Base-by-base conservation (phyloP, 2,888 invertebrate genomes). In the Papilio demoleus region DNA sequence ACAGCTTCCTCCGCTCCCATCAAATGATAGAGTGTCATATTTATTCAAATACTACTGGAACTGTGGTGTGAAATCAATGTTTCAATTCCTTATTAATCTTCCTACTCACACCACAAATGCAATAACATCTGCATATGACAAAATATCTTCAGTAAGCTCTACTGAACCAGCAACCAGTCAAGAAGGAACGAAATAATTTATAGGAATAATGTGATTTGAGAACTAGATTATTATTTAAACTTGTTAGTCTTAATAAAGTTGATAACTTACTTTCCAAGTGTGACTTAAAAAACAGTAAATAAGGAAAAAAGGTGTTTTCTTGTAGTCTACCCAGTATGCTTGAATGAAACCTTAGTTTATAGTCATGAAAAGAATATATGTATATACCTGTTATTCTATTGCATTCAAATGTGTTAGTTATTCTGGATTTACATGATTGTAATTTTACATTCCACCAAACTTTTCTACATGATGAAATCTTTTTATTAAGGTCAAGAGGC, bases 41-140 rank as follows among this genome's bases (percentile, higher is more conserved):
- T 76, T 95, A 71, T 92, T 93, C 40, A 94, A 94, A 77, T 94
- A 95, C 75, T 95, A 94, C 76, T 96, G 96, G 94, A 96, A 96
- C 77, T 83, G 88, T 81, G 95, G 95, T 68, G 95, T 96, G 0
- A 94, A 94, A 78, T 82, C 89, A 53, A 93, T 95, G 72, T 95
- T 95, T 77, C 87, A 86, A 56, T 95, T 95, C 78, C 79, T 96
- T 36, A 86, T 93, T 47, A 92, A 95, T 81, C 81, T 95, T 60
- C 96, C 96, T 2, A 90, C 93, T 71, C 93, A 94, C 72, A 83
- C 94, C n/a, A 90, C 88, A 14, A 88, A 93, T 75, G 93, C 93
- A 76, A 87, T 92, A 3, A 83, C 81, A 68, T 94, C 93, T 75
- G 89, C 93, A 8, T 90, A 93, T 71, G 88, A 93, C 63, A 84